Conservation (phyloP, 2,113 vertebrate genomes). For the Delphinus delphis region DNA sequence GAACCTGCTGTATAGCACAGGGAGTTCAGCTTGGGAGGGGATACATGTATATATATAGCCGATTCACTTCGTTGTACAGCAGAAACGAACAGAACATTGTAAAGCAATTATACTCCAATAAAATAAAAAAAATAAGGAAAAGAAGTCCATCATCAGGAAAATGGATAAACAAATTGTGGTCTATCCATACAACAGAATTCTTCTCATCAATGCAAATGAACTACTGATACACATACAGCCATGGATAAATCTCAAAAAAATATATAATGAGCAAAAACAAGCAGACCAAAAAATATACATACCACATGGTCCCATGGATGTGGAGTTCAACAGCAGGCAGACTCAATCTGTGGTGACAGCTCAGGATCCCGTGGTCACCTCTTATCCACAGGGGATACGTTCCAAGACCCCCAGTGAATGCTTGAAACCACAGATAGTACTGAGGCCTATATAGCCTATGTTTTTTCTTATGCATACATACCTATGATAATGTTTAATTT, state of each 20-base stretch:
- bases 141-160: neutral
- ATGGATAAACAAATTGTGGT: too few species aligned
- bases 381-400: neutral
- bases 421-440: neutral
- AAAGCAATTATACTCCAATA: too few species aligned
- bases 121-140: neutral
- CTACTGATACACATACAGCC: neutral
- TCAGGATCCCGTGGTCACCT: neutral
- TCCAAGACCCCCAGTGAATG: neutral
- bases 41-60: too few species aligned
- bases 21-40: too few species aligned
- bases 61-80: too few species aligned
- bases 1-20: too few species aligned
- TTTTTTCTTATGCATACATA: neutral
- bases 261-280: neutral
- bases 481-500: neutral
- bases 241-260: neutral
- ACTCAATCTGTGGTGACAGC: neutral
- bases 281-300: neutral
- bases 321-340: neutral
- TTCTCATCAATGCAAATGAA: neutral
- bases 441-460: neutral
- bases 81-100: too few species aligned
- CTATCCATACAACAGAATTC: neutral
- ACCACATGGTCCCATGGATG: neutral